These are phyloP conservation scores for Parus major DNA, from an alignment of 2,113 vertebrate genomes.

Conservation along the genomic window DNA sequence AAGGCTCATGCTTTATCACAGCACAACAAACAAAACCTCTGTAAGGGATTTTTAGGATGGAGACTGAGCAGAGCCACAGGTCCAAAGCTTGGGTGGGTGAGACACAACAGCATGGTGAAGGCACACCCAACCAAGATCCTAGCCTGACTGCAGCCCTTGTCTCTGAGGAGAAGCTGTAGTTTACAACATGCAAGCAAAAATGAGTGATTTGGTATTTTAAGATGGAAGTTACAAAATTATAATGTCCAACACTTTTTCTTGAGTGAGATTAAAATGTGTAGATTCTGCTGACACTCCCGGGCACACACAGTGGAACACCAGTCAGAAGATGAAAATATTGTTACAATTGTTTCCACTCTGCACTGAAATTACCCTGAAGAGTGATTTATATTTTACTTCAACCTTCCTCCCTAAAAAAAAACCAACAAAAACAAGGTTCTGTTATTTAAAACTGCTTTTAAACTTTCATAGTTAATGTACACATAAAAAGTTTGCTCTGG, in stretches of 20 bases:
- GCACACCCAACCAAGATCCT: fast-evolving
- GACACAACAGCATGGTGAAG: neutral
- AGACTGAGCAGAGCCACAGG: neutral
- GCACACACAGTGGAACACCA: neutral
- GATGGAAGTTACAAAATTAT: neutral
- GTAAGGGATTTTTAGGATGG: neutral
- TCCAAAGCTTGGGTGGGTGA: neutral
- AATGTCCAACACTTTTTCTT: neutral
- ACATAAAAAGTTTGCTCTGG: neutral
- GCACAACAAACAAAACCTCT: neutral
- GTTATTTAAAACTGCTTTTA: neutral
- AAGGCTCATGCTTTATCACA: neutral
- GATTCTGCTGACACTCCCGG: neutral
- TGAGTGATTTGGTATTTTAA: neutral
- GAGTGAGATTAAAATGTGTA: neutral
- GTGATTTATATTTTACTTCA: neutral
- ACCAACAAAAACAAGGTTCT: neutral
- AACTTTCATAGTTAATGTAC: neutral
- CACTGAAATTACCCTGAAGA: neutral
- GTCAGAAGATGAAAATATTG: neutral
- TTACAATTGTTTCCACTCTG: neutral
- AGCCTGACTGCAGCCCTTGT: neutral
- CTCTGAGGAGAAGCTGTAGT: neutral
- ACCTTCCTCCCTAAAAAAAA: neutral
- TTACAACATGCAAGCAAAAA: neutral